Evolutionary conservation across 2,797 vertebrate genomes (phyloP).

Genomic region (Vultur gryphus): DNA sequence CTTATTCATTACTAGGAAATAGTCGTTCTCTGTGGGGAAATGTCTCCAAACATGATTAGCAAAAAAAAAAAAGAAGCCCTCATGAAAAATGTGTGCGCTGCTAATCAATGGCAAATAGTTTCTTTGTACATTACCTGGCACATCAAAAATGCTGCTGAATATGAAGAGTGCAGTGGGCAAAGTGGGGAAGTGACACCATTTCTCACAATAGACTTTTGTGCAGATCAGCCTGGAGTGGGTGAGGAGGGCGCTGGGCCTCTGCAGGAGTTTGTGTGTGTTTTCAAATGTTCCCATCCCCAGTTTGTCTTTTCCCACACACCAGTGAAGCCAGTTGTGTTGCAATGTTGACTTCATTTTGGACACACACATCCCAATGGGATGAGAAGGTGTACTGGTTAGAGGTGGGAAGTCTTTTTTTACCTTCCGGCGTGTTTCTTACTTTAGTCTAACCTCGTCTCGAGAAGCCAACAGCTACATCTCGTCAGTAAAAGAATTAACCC

Average conservation of each 20-base stretch:
- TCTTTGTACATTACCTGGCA: background rate
- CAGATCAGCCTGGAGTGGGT: background rate
- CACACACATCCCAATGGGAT: background rate
- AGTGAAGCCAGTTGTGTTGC: background rate
- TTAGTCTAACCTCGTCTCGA: background rate
- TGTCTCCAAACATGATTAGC: conserved; percentile 58
- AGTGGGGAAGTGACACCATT: background rate
- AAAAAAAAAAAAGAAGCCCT: background rate
- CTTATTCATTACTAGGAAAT: conserved; percentile 65
- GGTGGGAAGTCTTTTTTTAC: background rate
- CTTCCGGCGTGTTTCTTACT: background rate
- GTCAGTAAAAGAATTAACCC: conserved; percentile 26
- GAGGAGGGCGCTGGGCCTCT: background rate
- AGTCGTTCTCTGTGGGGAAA: conserved; percentile 55
- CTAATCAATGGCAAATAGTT: conserved; percentile 31
- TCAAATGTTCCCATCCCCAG: background rate
- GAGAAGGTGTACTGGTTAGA: background rate
- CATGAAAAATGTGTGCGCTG: conserved; percentile 25
- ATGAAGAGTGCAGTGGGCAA: background rate
- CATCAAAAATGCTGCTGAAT: background rate
- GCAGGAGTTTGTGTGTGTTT: background rate
- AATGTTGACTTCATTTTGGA: background rate
- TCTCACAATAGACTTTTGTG: background rate
- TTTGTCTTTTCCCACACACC: background rate
- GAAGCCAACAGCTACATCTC: conserved; percentile 1